These are phyloP conservation scores for Trichacis sp. DNA, from an alignment of 2,888 invertebrate species.

Conservation along the genomic window DNA sequence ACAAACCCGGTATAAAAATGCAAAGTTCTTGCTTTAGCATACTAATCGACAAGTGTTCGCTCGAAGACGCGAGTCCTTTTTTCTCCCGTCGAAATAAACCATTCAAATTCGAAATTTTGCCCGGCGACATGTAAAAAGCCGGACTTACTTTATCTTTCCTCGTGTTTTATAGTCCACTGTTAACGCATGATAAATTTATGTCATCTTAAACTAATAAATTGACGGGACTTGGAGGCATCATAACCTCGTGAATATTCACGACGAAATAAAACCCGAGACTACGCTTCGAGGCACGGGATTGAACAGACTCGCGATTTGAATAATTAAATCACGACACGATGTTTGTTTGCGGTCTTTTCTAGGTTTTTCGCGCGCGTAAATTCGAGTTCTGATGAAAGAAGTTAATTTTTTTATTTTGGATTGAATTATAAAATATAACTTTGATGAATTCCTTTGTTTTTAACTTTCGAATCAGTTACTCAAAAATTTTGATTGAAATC, in stretches of 20 bases:
- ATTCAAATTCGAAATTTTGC: neutral
- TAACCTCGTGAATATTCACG: conserved; percentile 24
- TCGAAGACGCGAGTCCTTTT: neutral
- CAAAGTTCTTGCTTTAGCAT: too few species aligned
- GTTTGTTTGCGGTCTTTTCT: conserved; percentile 2
- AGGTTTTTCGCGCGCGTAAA: too few species aligned
- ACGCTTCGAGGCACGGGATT: conserved; percentile 20
- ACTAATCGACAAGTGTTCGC: too few species aligned
- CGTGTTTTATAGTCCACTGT: conserved; percentile 24
- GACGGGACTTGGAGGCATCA: conserved; percentile 28
- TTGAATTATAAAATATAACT: too few species aligned
- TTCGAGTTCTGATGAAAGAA: too few species aligned
- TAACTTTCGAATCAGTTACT: too few species aligned
- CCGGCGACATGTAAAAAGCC: neutral
- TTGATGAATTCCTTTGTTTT: too few species aligned
- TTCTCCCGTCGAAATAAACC: neutral
- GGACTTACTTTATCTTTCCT: conserved; percentile 10
- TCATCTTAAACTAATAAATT: conserved; percentile 26
- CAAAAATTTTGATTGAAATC: too few species aligned
- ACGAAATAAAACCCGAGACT: conserved; percentile 28
- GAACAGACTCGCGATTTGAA: conserved; percentile 11
- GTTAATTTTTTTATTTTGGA: too few species aligned
- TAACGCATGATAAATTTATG: conserved; percentile 28
- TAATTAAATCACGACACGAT: conserved; percentile 1
- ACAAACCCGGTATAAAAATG: neutral